Conservation (phyloP, 2,888 invertebrate species). For the Ophion obscuratus region DNA sequence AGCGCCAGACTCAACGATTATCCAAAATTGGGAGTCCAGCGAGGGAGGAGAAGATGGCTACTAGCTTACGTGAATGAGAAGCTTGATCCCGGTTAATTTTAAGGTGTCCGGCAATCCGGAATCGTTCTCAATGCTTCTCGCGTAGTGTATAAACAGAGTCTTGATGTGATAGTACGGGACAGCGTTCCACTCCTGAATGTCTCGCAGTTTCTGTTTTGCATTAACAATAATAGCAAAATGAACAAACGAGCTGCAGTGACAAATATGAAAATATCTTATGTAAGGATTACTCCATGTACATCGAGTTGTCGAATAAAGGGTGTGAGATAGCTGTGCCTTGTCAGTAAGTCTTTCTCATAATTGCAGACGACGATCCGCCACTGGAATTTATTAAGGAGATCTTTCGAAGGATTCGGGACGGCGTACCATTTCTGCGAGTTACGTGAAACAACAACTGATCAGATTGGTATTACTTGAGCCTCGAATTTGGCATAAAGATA, state of each 20-base stretch:
- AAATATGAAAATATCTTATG: too few relatives aligned
- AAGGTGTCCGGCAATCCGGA: slow-evolving; percentile 28
- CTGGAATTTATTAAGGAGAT: too few relatives aligned
- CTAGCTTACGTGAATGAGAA: slow-evolving; percentile 72
- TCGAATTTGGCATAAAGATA: neutral
- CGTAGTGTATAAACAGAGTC: slow-evolving; percentile 85
- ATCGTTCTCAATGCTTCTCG: slow-evolving; percentile 70
- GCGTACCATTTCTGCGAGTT: slow-evolving; percentile 83
- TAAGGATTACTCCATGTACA: too few relatives aligned
- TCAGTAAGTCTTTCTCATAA: too few relatives aligned
- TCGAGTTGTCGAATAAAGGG: too few relatives aligned
- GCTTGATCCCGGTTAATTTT: slow-evolving; percentile 52
- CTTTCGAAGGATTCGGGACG: too few relatives aligned
- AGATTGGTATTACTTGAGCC: neutral
- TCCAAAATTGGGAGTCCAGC: neutral
- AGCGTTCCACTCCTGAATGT: slow-evolving; percentile 81
- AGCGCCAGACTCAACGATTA: neutral
- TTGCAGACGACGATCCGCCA: too few relatives aligned
- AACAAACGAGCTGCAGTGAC: too few relatives aligned
- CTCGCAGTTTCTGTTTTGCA: too few relatives aligned
- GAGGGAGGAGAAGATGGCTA: neutral
- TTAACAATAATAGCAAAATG: too few relatives aligned
- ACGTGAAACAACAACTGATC: slow-evolving; percentile 57
- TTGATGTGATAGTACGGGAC: slow-evolving; percentile 87
- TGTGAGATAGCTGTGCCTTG: too few relatives aligned